Percentiles rank a stretch among this genome's conserved stretches.
These are phyloP conservation scores for Dorcus hopei DNA, from an alignment of 2,888 invertebrate genomes.

Conservation along the genomic window DNA sequence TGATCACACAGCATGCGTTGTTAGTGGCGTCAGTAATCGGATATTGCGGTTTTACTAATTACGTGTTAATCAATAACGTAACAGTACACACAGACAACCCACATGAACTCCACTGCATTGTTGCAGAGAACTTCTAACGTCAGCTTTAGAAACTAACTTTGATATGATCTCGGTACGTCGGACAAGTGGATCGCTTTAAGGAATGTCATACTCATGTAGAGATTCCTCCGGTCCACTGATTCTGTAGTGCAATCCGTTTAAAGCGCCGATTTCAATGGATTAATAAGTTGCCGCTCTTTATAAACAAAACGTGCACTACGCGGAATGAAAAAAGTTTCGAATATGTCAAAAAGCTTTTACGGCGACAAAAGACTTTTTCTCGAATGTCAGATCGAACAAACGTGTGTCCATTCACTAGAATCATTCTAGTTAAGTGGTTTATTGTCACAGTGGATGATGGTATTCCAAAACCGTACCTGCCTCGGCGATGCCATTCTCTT, in stretches of 20 bases:
- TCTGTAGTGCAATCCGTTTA: slow-evolving; percentile 21
- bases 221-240: slow-evolving; percentile 23
- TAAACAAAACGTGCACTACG: slow-evolving; percentile 37
- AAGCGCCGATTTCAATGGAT: slow-evolving; percentile 27
- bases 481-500: slow-evolving; percentile 19
- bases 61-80: slow-evolving; percentile 10
- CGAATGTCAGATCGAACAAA: slow-evolving; percentile 44
- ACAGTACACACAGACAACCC: slow-evolving; percentile 1
- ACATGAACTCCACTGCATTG: neutral
- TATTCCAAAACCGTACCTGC: slow-evolving; percentile 23
- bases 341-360: slow-evolving; percentile 53
- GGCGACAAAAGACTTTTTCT: slow-evolving; percentile 48
- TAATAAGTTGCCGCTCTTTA: slow-evolving; percentile 23
- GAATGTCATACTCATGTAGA: slow-evolving; percentile 5
- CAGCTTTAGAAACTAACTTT: neutral
- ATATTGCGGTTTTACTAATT: slow-evolving; percentile 18
- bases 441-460: slow-evolving; percentile 40
- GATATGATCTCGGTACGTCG: slow-evolving; percentile 8
- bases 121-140: neutral
- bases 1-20: slow-evolving; percentile 1
- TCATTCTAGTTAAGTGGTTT: slow-evolving; percentile 51
- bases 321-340: slow-evolving; percentile 41
- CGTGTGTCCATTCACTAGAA: slow-evolving; percentile 47
- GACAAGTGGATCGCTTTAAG: slow-evolving; percentile 16
- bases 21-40: slow-evolving; percentile 17